Conservation (phyloP, 2,888 invertebrate genomes). For the Polietes domitor region DNA sequence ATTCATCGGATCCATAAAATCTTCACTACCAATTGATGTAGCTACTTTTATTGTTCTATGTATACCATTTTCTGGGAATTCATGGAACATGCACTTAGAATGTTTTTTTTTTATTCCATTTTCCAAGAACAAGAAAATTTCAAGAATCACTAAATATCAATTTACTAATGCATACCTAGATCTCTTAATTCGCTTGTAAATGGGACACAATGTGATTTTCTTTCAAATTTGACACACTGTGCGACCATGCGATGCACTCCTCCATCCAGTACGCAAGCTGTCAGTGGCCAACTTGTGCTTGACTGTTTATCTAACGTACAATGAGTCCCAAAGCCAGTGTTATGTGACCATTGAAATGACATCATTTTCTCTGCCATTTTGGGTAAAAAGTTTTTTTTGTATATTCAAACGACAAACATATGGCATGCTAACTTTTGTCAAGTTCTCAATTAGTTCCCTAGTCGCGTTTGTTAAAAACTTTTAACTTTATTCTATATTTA, state of each 20-base stretch:
- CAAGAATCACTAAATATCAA: too few relatives aligned
- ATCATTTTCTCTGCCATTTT: conserved; percentile 43
- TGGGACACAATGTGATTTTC: too few relatives aligned
- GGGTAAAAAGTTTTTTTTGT: conserved; percentile 35
- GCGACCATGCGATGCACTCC: not conserved
- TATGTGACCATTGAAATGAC: conserved; percentile 49
- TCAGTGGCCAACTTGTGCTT: conserved; percentile 33
- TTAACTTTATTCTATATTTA: conserved; percentile 59
- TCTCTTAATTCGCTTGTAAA: too few relatives aligned
- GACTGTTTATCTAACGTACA: conserved; percentile 39
- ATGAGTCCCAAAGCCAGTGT: conserved; percentile 44
- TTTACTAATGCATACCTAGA: too few relatives aligned
- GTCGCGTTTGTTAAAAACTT: conserved; percentile 62
- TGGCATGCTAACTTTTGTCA: conserved; percentile 54
- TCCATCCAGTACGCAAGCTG: not conserved
- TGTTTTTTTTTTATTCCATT: too few relatives aligned
- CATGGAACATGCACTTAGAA: too few relatives aligned
- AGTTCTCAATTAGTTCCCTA: conserved; percentile 64
- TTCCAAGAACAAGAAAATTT: too few relatives aligned
- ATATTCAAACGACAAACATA: conserved; percentile 44
- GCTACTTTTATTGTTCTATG: too few relatives aligned
- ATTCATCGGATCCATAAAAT: too few relatives aligned
- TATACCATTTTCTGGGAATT: too few relatives aligned
- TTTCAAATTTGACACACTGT: too few relatives aligned
- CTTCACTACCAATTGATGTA: too few relatives aligned